Conservation (phyloP, 2,113 vertebrate genomes). For the Tenebrosternarchus preto region DNA sequence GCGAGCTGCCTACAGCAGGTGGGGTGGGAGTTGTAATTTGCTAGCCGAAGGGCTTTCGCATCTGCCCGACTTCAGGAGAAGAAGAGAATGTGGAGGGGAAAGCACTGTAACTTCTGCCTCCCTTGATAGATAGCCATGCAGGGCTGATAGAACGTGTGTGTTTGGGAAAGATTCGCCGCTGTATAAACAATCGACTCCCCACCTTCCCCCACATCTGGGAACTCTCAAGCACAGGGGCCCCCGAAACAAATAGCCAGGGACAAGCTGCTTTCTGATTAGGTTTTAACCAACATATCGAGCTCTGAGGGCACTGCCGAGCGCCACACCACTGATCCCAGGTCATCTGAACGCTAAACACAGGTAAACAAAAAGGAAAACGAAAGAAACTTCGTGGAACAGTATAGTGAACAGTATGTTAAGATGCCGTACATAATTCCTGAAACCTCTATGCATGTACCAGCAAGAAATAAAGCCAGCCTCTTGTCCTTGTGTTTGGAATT, state of each 20-base stretch:
- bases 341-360: conserved; percentile 58
- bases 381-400: not conserved
- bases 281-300: conserved; percentile 79
- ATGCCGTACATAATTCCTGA: no score
- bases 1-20: conserved; percentile 91
- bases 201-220: conserved; percentile 81
- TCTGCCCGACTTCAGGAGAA: conserved; percentile 78
- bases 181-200: conserved; percentile 83
- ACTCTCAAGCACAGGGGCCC: conserved; percentile 73
- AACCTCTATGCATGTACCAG: not conserved
- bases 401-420: no score
- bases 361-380: conserved; percentile 37
- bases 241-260: conserved; percentile 80
- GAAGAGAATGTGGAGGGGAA: not conserved
- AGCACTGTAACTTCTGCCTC: conserved; percentile 77
- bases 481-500: conserved; percentile 16
- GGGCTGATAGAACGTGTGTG: conserved; percentile 76
- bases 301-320: conserved; percentile 65
- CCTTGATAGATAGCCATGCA: conserved; percentile 77
- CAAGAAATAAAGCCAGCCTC: not conserved
- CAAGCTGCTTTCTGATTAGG: conserved; percentile 80
- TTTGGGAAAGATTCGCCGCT: conserved; percentile 78
- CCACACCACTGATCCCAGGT: conserved; percentile 32
- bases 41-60: conserved; percentile 78
- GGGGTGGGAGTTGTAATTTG: conserved; percentile 83